Conservation (phyloP, 1,140 invertebrate genomes). For the Heliconius hermathena region DNA sequence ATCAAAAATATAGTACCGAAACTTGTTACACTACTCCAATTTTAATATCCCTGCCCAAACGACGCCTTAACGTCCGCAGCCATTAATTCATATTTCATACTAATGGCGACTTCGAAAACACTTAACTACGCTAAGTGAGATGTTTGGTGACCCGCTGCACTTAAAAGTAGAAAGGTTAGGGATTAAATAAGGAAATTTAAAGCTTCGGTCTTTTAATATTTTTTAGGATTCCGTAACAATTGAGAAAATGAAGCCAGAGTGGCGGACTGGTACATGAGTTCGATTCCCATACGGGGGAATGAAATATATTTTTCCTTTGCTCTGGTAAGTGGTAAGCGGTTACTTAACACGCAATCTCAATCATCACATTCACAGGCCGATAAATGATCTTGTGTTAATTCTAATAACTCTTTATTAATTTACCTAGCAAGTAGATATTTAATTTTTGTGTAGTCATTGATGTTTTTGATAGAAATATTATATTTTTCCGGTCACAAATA, state of each 20-base stretch:
- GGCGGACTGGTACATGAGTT: too few species aligned
- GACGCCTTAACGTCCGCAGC: conserved; percentile 38
- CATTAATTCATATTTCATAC: conserved; percentile 79
- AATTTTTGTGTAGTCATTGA: background rate
- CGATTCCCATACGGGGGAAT: too few species aligned
- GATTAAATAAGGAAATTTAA: background rate
- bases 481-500: conserved; percentile 28
- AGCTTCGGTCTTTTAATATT: background rate
- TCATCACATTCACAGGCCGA: too few species aligned
- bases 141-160: conserved; percentile 45
- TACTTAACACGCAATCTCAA: too few species aligned
- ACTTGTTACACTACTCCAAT: background rate
- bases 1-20: too few species aligned
- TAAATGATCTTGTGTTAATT: background rate
- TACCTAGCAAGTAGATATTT: background rate
- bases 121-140: conserved; percentile 69
- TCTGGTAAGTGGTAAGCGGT: too few species aligned
- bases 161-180: conserved; percentile 16
- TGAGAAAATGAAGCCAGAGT: background rate
- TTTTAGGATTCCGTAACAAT: background rate
- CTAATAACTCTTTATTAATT: background rate
- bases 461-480: conserved; percentile 11
- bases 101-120: conserved; percentile 76
- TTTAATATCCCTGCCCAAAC: background rate
- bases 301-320: too few species aligned